These are phyloP conservation scores for Hemithea aestivaria DNA, from an alignment of 2,888 invertebrate species.

Conservation along the genomic window DNA sequence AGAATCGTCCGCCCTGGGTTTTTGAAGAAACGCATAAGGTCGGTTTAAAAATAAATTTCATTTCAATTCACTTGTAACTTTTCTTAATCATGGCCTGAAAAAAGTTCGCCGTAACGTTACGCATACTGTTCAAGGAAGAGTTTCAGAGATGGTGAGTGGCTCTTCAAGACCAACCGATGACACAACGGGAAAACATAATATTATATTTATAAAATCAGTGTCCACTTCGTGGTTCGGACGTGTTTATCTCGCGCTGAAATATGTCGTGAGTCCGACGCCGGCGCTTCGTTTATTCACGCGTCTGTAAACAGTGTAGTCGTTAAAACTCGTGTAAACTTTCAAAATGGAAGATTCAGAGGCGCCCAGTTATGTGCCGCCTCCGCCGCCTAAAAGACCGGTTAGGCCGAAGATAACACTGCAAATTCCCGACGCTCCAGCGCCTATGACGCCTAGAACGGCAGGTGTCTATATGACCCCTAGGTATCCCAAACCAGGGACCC, in stretches of 20 bases:
- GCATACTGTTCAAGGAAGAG: constrained; percentile 22
- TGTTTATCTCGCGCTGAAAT: constrained; percentile 34
- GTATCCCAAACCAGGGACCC: constrained; percentile 51
- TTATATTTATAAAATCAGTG: constrained; percentile 74
- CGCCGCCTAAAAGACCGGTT: constrained; percentile 50
- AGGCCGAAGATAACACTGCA: constrained; percentile 74
- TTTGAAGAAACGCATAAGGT: too few relatives aligned
- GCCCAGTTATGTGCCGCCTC: constrained; percentile 59
- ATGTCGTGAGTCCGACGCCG: constrained; percentile 52
- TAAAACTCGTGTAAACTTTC: constrained; percentile 16
- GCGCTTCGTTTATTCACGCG: constrained; percentile 37
- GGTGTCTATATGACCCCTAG: constrained; percentile 44
- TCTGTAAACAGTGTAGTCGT: constrained; percentile 27
- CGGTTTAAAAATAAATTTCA: too few relatives aligned
- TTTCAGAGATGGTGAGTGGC: background rate
- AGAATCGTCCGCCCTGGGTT: too few relatives aligned
- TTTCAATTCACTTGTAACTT: too few relatives aligned
- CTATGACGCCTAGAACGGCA: constrained; percentile 43
- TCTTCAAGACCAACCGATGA: constrained; percentile 41
- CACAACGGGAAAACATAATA: constrained; percentile 55
- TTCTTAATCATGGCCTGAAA: too few relatives aligned
- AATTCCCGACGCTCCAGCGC: constrained; percentile 52
- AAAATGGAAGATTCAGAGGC: constrained; percentile 53
- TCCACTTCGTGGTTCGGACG: constrained; percentile 61
- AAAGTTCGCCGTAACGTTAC: constrained; percentile 18